phyloP scores from a whole-genome alignment of 1,140 invertebrate genomes.

The Cyclargus thomasi region DNA sequence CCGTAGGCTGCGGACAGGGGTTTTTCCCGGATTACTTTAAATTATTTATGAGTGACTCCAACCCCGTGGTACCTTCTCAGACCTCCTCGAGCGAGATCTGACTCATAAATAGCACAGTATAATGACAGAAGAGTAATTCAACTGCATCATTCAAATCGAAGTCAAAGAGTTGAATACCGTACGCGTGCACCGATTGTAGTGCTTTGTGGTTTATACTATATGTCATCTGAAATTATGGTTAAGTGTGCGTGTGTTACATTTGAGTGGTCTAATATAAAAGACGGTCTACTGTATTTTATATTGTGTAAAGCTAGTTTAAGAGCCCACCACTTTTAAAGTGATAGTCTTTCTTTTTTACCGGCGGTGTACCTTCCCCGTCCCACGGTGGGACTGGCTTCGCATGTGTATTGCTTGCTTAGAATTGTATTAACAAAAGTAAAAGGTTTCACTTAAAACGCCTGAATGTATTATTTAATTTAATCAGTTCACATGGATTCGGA shows the following conservation, averaged over 20 bases:
- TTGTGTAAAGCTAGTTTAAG: slow-evolving; percentile 39
- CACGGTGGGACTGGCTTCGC: slow-evolving; percentile 32
- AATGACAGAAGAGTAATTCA: too few species aligned
- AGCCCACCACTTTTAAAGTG: slow-evolving; percentile 57
- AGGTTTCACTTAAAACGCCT: slow-evolving; percentile 9
- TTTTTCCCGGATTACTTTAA: slow-evolving; percentile 68
- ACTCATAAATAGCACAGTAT: slow-evolving; percentile 44
- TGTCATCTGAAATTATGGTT: too few species aligned
- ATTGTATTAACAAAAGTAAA: slow-evolving; percentile 25
- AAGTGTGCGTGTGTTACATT: too few species aligned
- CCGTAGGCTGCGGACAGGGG: slow-evolving; percentile 49
- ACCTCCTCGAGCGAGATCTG: slow-evolving; percentile 39
- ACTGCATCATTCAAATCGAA: too few species aligned
- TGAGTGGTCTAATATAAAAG: too few species aligned
- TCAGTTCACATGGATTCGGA: slow-evolving; percentile 5
- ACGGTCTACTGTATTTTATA: too few species aligned
- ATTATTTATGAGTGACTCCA: slow-evolving; percentile 71
- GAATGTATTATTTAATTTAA: slow-evolving; percentile 15
- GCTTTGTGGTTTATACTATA: too few species aligned
- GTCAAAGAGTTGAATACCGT: too few species aligned
- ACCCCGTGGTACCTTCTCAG: slow-evolving; percentile 44
- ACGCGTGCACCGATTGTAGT: too few species aligned
- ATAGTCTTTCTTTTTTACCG: slow-evolving; percentile 56
- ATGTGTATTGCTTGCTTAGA: slow-evolving; percentile 36
- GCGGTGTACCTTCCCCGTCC: slow-evolving; percentile 40